Evolutionary conservation across 2,888 invertebrate species (phyloP), one percentile per base, ranked within the genome.

Genomic region (Protophormia terraenovae): DNA sequence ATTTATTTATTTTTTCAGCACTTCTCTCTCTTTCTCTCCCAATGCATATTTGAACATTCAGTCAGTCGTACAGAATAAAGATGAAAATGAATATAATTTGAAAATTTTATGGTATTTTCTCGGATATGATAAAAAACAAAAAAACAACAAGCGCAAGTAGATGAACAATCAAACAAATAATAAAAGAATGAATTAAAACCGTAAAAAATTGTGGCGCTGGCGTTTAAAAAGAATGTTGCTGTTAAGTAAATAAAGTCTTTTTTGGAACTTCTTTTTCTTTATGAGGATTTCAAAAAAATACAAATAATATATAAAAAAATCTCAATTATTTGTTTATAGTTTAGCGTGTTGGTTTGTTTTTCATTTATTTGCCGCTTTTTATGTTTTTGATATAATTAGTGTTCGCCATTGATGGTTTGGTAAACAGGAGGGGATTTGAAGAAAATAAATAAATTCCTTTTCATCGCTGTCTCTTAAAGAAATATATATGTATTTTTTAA

Each of bases 321-420:
- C 27, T 60, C 72, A 84, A 84, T 53, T 84, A 84, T 84, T 84
- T 84, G 80, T 80, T 84, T 80, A 84, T 80, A 53, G 72, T 80
- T 84, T 80, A 67, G 80, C 84, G 76, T 80, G 66, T 71, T 76
- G 64, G 45, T 53, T 76, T 78, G 58, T 32, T 38, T 73, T 69
- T 73, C 45, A 1, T 24, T 71, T 32, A 50, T 60, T 58, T 80
- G 80, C 58, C 66, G 73, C 53, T 62, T 58, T 41, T 55, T 71
- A 22, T 19, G 12, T 27, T 45, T 55, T 69, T 75, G 22, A 75
- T 32, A 60, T 75, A 69, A 81, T 76, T 76, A 64, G 53, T 6
- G 60, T 41, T 64, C 38, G 55, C 27, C 67, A 22, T n/a, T 47
- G 6, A 7, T 41, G 38, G 24, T 0, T 60, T 35, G 35, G 35